A percentile compares a stretch with the other conserved stretches of the same genome.
Conservation (phyloP, 2,888 invertebrate genomes). For the Cordilura impudica region DNA sequence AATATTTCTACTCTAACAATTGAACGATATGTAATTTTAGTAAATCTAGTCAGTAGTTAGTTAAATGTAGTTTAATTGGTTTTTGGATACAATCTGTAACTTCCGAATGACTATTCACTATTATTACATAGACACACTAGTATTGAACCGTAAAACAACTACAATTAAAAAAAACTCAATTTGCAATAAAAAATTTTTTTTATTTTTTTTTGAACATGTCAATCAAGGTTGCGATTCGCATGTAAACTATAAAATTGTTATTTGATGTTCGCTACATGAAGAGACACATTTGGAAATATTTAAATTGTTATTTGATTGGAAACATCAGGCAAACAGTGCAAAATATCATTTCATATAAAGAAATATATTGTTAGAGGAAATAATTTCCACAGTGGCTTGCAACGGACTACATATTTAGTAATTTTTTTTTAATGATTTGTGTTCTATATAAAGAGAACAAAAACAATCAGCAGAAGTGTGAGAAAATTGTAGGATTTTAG, state of each 20-base stretch:
- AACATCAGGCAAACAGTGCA: no score
- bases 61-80: constrained; percentile 47
- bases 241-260: constrained; percentile 5
- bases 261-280: constrained; percentile 12
- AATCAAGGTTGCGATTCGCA: constrained; percentile 54
- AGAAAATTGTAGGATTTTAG: no score
- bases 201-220: no score
- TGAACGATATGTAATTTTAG: background rate
- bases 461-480: no score
- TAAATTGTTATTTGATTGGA: no score
- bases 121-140: constrained; percentile 32
- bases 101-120: constrained; percentile 11
- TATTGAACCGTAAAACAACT: constrained; percentile 56
- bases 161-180: constrained; percentile 59
- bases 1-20: no score
- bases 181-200: constrained; percentile 57
- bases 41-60: background rate
- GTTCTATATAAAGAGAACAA: no score
- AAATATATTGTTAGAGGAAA: no score
- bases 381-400: no score
- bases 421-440: no score
- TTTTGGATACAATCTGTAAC: constrained; percentile 43
- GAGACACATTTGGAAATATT: background rate
- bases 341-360: no score
- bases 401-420: no score